Evolutionary conservation across 1,140 invertebrate genomes (phyloP).

Genomic region (Pararge aegeria): DNA sequence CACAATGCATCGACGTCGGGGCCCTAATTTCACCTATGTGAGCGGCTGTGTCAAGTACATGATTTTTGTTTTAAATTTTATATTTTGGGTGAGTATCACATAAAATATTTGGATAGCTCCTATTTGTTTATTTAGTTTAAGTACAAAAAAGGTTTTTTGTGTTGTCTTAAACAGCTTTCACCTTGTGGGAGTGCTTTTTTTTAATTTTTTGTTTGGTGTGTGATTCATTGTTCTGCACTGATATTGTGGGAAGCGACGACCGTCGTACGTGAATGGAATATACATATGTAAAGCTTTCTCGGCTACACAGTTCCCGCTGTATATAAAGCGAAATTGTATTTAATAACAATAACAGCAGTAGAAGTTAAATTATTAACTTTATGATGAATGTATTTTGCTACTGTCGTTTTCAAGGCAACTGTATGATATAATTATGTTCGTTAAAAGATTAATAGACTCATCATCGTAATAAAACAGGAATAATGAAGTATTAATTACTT

Average conservation of each 20-base stretch:
- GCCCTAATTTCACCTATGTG: slow-evolving; percentile 85
- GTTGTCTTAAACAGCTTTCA: background rate
- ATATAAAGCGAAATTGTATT: background rate
- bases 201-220: slow-evolving; percentile 24
- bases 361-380: too few relatives aligned
- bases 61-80: slow-evolving; percentile 95
- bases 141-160: background rate
- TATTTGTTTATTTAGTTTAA: background rate
- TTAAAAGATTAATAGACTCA: too few relatives aligned
- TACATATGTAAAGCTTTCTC: slow-evolving; percentile 15
- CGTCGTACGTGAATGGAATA: slow-evolving; percentile 7
- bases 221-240: slow-evolving; percentile 30
- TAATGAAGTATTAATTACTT: too few relatives aligned
- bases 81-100: slow-evolving; percentile 90
- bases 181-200: slow-evolving; percentile 25
- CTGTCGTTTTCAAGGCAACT: too few relatives aligned
- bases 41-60: slow-evolving; percentile 96
- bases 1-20: slow-evolving; percentile 80
- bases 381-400: too few relatives aligned
- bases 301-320: slow-evolving; percentile 9
- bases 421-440: too few relatives aligned
- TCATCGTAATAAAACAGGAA: too few relatives aligned
- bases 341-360: background rate
- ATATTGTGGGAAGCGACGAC: slow-evolving; percentile 26
- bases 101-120: background rate